Conservation (phyloP, 2,797 vertebrate genomes). For the Xerus rutilus region DNA sequence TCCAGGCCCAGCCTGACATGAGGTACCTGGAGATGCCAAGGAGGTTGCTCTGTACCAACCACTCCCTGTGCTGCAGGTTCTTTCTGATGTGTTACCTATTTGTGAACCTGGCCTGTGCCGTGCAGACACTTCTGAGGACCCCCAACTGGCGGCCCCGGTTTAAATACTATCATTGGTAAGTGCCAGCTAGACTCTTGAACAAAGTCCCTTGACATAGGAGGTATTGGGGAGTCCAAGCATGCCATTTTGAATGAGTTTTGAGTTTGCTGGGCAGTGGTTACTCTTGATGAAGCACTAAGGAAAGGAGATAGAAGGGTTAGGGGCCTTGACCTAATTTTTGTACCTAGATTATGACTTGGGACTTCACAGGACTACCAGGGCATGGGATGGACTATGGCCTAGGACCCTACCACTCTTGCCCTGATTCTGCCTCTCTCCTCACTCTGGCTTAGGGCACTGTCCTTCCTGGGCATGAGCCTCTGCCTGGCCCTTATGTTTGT, state of each 20-base stretch:
- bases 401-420: not conserved
- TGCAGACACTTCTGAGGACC: slow-evolving; percentile 97
- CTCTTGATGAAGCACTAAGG: not conserved
- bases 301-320: not conserved
- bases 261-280: not conserved
- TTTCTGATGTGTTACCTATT: slow-evolving; percentile 99
- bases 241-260: not conserved
- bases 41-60: not conserved
- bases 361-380: not conserved
- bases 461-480: slow-evolving; percentile 99
- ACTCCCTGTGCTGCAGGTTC: slow-evolving; percentile 91
- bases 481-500: slow-evolving; percentile 99
- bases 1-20: not conserved
- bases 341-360: not conserved
- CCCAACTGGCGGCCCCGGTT: slow-evolving; percentile 99
- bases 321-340: not conserved
- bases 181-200: not conserved
- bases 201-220: not conserved
- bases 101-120: slow-evolving; percentile 98
- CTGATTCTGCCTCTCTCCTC: slow-evolving; percentile 5
- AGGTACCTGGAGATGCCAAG: not conserved
- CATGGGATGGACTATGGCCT: not conserved
- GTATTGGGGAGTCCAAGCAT: not conserved
- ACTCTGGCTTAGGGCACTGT: slow-evolving; percentile 92
- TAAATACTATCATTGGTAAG: slow-evolving; percentile 99